Base-by-base conservation (phyloP, 2,888 invertebrate species). In the Drosophila emarginata region DNA sequence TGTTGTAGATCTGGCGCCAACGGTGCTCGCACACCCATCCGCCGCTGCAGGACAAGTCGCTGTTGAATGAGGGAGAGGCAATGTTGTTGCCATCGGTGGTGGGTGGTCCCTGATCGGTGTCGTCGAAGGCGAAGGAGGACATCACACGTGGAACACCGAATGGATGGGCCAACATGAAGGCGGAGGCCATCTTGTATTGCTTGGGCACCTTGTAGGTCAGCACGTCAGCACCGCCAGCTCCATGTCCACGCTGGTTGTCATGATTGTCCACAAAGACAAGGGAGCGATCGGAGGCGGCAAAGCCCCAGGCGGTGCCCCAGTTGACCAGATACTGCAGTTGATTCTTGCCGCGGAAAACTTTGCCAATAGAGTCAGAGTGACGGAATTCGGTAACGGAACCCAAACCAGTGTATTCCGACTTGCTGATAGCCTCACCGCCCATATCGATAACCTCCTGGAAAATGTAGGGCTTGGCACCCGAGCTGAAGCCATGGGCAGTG, bases 191-290 rank as follows among this genome's bases (percentile, higher is more conserved):
- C 91, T 95, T 96, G 91, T 96, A 96, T 12, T 92, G 92, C 85
- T 93, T 94, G 0, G 95, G n/a, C 1, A 92, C 90, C 83, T 96
- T 96, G 91, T 96, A 94, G 2, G 95, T 96, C 9, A 97, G 93
- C 51, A 96, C 94, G 67, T 91, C 89, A 7, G 91, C 93, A 54
- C 94, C 94, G 7, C 92, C 93, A 54, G 94, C 94, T 58, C 95
- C 95, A 74, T 95, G 94, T 3, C 95, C 95, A 87, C 98, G 93
- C 91, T 97, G 97, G 89, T 96, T 97, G 90, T 98, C 98, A 88
- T 98, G 98, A 92, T 98, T 98, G 88, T 97, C 97, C 37, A 97
- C 94, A 88, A 97, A 97, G n/a, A 95, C 94, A 0, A 97, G 88
- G 0, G 96, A 93, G 61, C 94, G 93, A 0, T 87, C 89, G 0